Evolutionary conservation across 2,888 invertebrate species (phyloP), one percentile per base, ranked within the genome.

Genomic region (Andrena praecox): DNA sequence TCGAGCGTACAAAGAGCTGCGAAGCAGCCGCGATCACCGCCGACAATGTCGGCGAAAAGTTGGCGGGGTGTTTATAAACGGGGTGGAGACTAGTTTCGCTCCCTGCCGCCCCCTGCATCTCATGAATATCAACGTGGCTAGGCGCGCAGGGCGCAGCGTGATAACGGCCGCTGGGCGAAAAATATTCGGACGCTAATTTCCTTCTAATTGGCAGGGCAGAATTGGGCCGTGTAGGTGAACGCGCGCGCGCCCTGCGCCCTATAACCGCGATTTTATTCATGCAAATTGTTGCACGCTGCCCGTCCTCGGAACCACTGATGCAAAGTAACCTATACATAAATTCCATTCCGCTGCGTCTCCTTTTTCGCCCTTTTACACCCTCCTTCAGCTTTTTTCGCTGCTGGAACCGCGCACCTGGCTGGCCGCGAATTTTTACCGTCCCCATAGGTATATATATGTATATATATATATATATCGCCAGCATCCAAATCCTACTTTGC

Each of bases 141-240:
- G 63, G 60, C 33, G 71, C 5, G 24, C 73, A n/a, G 5, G 63
- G 42, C 59, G 75, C 73, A n/a, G 5, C 68, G 56, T 63, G 75
- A 82, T 76, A 77, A 81, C 68, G 63, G 83, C n/a, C 52, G 59
- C 31, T 24, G 59, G 60, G 27, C 27, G 71, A 75, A 76, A 85
- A 85, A 84, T 84, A 84, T 85, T 81, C 84, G 24, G 76, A 76
- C 75, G 48, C 80, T 84, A 81, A 81, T 80, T 75, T 84, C 73
- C 48, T 67, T 81, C 85, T 78, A 84, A 84, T 85, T 81, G 84
- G 75, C 75, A 16, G 84, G 75, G 29, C 78, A 50, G 79, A 82
- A 84, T 82, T 82, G 75, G 74, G 48, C 82, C 77, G 75, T 76
- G 73, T 66, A 73, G 71, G 33, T 27, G 66, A 42, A n/a, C 67